Evolutionary conservation across 2,888 invertebrate genomes (phyloP), one percentile per base, ranked within the genome.

Genomic region (Meiosimyza platycephala): DNA sequence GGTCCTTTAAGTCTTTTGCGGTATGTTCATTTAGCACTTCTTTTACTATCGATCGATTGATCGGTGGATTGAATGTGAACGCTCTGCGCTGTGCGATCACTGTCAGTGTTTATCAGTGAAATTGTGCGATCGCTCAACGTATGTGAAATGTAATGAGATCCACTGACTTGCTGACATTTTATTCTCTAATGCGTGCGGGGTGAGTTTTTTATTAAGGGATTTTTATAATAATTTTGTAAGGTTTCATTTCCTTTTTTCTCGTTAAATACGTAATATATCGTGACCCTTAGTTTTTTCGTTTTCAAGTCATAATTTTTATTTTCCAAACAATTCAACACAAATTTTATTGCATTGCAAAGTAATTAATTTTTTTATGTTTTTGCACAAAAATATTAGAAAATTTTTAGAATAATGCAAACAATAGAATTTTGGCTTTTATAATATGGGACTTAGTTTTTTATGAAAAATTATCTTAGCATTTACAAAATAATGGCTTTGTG

Each of bases 301-400:
- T 40, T 6, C 13, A 50, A 12, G 12, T 22, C 64, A 50, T 70
- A 62, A 82, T 80, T 80, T 79, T 77, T 77, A 79, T 80, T 79
- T 82, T 80, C 79, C 80, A 79, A 80, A 65, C 80, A 83, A 83
- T 82, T 82, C 81, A 83, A 81, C 79, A 81, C 78, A 76, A 76
- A 78, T 80, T 82, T 83, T 82, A 82, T 82, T 80, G 77, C 81
- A 71, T 74, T 77, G 73, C 75, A 77, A 67, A 76, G 83, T 74
- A 81, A 83, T 83, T 83, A 79, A 82, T 79, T 80, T 83, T 83
- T 83, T 83, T 82, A 83, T 81, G 81, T 81, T 83, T 83, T 83
- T 83, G 83, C 80, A 83, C 83, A 78, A 76, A 75, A 79, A 82
- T 78, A 78, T 50, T 15, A 48, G 28, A 64, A 64, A 15, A 18